phyloP scores from a whole-genome alignment of 1,140 invertebrate species.

The Calliopsis andreniformis region DNA sequence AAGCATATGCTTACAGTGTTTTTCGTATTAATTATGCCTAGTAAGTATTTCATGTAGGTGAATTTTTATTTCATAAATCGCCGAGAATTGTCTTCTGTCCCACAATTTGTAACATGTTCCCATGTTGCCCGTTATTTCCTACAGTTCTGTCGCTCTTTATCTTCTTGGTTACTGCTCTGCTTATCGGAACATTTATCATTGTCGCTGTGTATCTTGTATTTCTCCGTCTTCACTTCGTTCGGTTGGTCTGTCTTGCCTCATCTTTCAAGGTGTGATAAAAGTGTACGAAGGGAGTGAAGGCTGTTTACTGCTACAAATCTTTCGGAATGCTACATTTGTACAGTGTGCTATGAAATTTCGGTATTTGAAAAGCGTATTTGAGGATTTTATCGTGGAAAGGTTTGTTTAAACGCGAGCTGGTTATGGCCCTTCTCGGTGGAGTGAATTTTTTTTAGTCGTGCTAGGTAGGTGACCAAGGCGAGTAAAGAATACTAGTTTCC shows the following conservation, averaged over 20 bases:
- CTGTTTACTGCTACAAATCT: not conserved
- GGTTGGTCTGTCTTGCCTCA: not conserved
- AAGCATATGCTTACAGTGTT: no score
- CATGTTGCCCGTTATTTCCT: not conserved
- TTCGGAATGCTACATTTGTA: not conserved
- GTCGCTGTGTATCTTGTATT: slow-evolving; percentile 4
- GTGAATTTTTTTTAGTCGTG: no score
- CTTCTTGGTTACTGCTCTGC: slow-evolving; percentile 10
- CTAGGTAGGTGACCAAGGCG: no score
- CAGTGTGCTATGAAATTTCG: not conserved
- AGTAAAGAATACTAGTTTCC: no score
- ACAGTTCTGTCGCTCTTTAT: slow-evolving; percentile 9
- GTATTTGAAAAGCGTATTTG: not conserved
- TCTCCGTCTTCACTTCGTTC: not conserved
- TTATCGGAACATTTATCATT: slow-evolving; percentile 21
- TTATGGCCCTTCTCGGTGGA: no score
- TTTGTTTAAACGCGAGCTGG: not conserved
- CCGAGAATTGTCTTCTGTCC: not conserved
- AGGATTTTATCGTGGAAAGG: not conserved
- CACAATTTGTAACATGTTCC: not conserved
- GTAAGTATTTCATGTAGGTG: no score
- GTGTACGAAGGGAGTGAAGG: no score
- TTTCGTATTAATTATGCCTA: no score
- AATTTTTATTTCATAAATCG: slow-evolving; percentile 1
- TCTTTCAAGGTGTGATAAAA: slow-evolving; percentile 5